phyloP scores from a whole-genome alignment of 2,113 vertebrate species.

The Chiloscyllium plagiosum region DNA sequence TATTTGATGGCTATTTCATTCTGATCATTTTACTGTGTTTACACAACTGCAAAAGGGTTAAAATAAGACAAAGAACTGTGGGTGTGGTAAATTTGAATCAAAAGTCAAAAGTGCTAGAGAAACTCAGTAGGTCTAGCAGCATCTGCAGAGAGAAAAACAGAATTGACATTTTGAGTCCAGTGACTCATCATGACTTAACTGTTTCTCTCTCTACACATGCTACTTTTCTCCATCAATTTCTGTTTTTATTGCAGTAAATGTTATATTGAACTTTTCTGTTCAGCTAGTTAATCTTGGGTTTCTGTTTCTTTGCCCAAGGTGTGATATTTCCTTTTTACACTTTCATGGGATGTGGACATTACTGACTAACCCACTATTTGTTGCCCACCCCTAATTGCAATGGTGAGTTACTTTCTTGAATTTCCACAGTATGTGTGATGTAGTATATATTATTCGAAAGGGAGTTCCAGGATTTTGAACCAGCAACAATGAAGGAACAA shows the following conservation, averaged over 20 bases:
- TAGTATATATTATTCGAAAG: background rate
- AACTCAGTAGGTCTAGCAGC: too few relatives aligned
- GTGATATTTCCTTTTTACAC: background rate
- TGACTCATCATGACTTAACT: too few relatives aligned
- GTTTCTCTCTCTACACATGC: too few relatives aligned
- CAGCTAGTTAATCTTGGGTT: background rate
- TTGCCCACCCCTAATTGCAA: background rate
- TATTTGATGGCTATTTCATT: background rate
- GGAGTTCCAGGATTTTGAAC: background rate
- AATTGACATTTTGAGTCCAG: too few relatives aligned
- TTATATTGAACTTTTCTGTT: background rate
- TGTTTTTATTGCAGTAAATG: background rate
- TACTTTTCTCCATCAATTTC: too few relatives aligned
- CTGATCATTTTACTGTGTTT: background rate
- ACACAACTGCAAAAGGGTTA: background rate
- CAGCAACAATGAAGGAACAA: background rate
- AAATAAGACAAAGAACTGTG: too few relatives aligned
- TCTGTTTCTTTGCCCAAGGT: background rate
- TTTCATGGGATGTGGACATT: too few relatives aligned
- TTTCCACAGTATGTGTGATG: background rate
- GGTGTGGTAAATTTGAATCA: too few relatives aligned
- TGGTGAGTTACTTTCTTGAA: background rate
- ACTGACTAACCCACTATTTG: too few relatives aligned
- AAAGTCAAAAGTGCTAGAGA: too few relatives aligned
- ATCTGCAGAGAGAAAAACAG: too few relatives aligned